Conservation (phyloP, 2,113 vertebrate genomes). For the Pan paniscus region DNA sequence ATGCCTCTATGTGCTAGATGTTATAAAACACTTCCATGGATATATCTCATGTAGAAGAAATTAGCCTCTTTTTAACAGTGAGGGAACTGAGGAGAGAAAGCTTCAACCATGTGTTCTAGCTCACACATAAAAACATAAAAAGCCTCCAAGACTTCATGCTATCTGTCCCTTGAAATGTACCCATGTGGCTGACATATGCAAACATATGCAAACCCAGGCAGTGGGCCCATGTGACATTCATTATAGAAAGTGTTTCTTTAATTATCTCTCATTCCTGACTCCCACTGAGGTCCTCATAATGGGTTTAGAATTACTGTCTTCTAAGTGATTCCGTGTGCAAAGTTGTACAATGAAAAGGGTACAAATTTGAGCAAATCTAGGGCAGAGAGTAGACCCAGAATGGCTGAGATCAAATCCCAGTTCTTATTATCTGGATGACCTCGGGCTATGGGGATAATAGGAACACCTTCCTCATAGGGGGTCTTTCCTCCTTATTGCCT, state of each 20-base stretch:
- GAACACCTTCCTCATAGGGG: neutral
- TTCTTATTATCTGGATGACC: neutral
- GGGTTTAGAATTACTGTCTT: neutral
- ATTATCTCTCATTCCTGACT: slow-evolving; percentile 36
- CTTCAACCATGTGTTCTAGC: neutral
- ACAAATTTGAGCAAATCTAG: neutral
- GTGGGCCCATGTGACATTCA: neutral
- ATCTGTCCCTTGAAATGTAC: neutral
- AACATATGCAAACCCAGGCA: neutral
- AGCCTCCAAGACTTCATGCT: neutral
- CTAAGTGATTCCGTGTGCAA: neutral
- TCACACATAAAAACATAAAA: neutral
- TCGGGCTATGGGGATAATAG: neutral
- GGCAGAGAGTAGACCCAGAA: neutral
- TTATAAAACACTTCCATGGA: neutral
- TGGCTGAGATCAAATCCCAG: neutral
- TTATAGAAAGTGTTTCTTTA: neutral
- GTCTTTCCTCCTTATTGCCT: neutral
- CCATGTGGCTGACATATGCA: neutral
- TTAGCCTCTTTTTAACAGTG: neutral
- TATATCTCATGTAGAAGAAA: neutral
- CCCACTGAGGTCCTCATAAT: neutral
- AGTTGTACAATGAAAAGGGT: neutral
- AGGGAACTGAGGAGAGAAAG: neutral
- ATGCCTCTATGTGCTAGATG: neutral